phyloP scores from a whole-genome alignment of 2,113 vertebrate genomes.

The Myrmophylax atrothorax region DNA sequence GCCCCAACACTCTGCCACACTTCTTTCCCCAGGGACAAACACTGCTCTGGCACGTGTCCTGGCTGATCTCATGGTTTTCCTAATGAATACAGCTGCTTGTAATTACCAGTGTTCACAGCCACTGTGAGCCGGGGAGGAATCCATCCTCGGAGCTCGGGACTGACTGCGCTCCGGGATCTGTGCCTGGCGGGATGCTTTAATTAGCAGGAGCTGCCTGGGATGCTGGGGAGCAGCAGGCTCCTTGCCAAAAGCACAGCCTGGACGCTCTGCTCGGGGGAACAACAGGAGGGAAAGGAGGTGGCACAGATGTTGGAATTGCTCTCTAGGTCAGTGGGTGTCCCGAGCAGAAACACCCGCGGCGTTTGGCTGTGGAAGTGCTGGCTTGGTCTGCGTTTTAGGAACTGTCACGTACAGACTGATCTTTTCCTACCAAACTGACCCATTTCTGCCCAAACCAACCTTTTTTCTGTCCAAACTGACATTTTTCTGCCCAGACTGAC shows the following conservation, averaged over 20 bases:
- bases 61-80: not conserved
- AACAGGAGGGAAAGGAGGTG: not conserved
- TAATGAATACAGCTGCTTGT: slow-evolving; percentile 7
- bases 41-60: not conserved
- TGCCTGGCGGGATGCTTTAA: not conserved
- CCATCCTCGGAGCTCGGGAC: not conserved
- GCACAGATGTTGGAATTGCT: not conserved
- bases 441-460: not conserved
- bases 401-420: not conserved
- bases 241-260: not conserved
- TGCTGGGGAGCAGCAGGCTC: not conserved
- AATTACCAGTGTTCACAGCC: not conserved
- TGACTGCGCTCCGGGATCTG: not conserved
- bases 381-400: not conserved
- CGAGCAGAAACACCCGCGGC: not conserved
- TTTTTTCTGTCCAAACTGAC: not conserved
- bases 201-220: not conserved
- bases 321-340: not conserved
- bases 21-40: not conserved
- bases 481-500: rapidly evolving
- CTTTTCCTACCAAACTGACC: not conserved
- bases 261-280: not conserved
- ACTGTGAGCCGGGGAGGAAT: not conserved
- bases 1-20: not conserved
- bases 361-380: not conserved